Base-by-base conservation (phyloP, 35 echinoderm and acorn worm species). In the Lytechinus pictus region DNA sequence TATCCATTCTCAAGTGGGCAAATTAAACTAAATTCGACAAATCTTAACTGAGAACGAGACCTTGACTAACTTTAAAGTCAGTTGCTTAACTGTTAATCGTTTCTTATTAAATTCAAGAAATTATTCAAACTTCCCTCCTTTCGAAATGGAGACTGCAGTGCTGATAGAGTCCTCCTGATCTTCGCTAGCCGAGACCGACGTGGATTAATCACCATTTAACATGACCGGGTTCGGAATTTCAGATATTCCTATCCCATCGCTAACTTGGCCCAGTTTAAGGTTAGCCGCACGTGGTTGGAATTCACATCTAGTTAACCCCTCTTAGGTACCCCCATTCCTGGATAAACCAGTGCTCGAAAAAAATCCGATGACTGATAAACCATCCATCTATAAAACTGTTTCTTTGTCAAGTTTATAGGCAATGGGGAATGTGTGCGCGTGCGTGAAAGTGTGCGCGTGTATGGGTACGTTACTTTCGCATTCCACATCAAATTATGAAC, bases 181-280 rank as follows among this genome's bases (percentile, higher is more conserved):
- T 79, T 14, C 21, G 66, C 66, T 14, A 44, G 88, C 88, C 24
- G 88, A 90, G 52, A 90, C 88, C 29, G 88, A 90, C 88, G 52
- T 33, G 27, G 88, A 90, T 90, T 90, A 90, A 90, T 90, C 88
- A 90, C 88, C 88, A 52, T 90, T 90, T 90, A 90, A 90, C 52
- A 54, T 54, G 88, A 90, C 88, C 88, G 88, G 88, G 88, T 90
- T 44, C 27, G 88, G 88, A 90, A 90, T 90, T 44, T 54, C 88
- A 90, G 88, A 90, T 52, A 90, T 88, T 88, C 86, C 9, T 10
- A 88, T 90, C 88, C 88, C 52, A 90, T 13, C 88, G 88, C 88
- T 54, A 90, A 90, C 88, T 79, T 90, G 88, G 88, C 88, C 88
- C 88, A 90, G 88, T 90, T 90, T 54, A 54, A 90, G 88, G 88